Evolutionary conservation across 2,113 vertebrate genomes (phyloP).

Genomic region (Corythornis cristatus): DNA sequence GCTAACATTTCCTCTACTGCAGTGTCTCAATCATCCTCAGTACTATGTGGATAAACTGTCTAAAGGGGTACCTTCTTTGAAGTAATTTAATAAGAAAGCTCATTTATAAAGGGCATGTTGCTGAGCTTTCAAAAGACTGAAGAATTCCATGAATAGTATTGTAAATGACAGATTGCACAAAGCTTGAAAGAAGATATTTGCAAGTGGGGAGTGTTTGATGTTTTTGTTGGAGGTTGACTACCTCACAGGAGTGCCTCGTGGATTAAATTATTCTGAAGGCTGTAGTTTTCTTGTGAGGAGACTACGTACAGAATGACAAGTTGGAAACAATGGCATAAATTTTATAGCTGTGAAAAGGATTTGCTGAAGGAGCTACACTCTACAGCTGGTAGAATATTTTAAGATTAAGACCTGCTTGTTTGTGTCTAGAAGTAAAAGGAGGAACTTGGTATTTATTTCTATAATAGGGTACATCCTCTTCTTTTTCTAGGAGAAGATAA

Average conservation of each 20-base stretch:
- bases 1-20: background rate
- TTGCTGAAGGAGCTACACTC: background rate
- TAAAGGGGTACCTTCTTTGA: background rate
- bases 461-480: background rate
- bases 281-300: background rate
- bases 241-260: background rate
- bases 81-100: background rate
- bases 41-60: background rate
- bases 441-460: background rate
- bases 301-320: background rate
- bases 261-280: background rate
- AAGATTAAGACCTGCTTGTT: background rate
- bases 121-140: background rate
- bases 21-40: background rate
- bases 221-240: background rate
- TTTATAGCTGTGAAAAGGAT: background rate
- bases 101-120: background rate
- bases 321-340: background rate
- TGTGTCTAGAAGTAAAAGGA: background rate
- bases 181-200: background rate
- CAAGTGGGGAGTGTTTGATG: background rate
- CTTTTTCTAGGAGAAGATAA: background rate
- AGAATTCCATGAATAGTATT: background rate
- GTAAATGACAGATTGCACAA: background rate
- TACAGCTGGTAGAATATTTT: background rate